Base-by-base conservation (phyloP, 2,888 invertebrate genomes). In the Embidobia sp. region DNA sequence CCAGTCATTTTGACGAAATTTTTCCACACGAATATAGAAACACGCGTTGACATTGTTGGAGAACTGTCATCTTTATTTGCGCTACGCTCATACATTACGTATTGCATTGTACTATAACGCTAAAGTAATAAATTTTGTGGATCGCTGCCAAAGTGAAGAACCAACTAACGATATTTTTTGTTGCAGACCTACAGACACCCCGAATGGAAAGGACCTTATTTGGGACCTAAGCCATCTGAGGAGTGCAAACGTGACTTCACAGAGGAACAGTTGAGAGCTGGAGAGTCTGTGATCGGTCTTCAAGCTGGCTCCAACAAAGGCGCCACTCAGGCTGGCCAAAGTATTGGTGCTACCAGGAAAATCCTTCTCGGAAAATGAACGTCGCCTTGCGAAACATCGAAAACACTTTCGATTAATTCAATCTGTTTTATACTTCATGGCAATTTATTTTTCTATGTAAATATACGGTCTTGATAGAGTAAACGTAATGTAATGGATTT, bases 291-390 rank as follows among this genome's bases (percentile, higher is more conserved):
- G 85, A 95, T 98, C 85, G 97, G 98, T 85, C 94, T 98, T 53
- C 98, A 98, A 90, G 97, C 97, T 83, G 98, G 98, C 72, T 94
- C 94, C 90, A 98, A 98, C 94, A 97, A 98, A 91, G 98, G 98
- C 37, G 98, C 98, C 83, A 94, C 95, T 75, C 98, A 98, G 90
- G 94, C 97, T 19, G 98, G 98, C 19, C 93, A 94, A 90, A 98
- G 95, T 90, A 92, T 97, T 72, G 98, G 98, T 79, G 96, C 96
- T 80, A 94, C 95, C 84, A 95, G 97, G 88, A 96, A 97, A 90
- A 97, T 97, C 91, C 92, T 97, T 87, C 92, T 97, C 89, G 96
- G 96, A 92, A 97, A 97, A 94, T 97, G 93, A 84, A 82, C 3
- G 16, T 26, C 13, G 7, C 7, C 11, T 2, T 31, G 27, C 18